A percentile compares a stretch with the other conserved stretches of the same genome.
These are phyloP conservation scores for Heliconius hortense DNA, from an alignment of 2,888 invertebrate species.

Conservation along the genomic window DNA sequence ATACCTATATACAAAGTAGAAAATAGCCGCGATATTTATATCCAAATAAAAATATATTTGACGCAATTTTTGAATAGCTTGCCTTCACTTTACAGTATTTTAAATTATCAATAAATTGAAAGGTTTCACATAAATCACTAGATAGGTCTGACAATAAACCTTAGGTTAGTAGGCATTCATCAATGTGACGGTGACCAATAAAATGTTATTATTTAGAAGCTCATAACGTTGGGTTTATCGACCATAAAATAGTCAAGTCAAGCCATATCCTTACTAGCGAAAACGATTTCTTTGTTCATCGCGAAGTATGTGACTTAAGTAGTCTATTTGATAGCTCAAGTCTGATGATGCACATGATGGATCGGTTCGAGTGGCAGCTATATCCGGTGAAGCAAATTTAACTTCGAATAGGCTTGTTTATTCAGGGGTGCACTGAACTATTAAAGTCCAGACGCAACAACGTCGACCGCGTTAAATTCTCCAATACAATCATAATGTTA, in stretches of 20 bases:
- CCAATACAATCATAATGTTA: conserved; percentile 78
- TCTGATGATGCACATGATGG: conserved; percentile 63
- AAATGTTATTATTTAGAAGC: conserved; percentile 78
- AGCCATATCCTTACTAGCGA: conserved; percentile 57
- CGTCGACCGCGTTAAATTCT: conserved; percentile 77
- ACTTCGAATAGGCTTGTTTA: conserved; percentile 77
- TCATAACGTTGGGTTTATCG: conserved; percentile 77
- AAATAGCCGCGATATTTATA: not conserved
- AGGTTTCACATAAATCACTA: conserved; percentile 65
- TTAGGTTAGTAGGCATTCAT: conserved; percentile 64
- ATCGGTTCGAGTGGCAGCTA: conserved; percentile 75
- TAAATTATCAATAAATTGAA: conserved; percentile 72
- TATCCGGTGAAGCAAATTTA: conserved; percentile 81
- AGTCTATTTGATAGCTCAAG: conserved; percentile 57
- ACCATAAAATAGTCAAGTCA: conserved; percentile 67
- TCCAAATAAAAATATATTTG: conserved; percentile 5
- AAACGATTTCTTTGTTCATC: conserved; percentile 55
- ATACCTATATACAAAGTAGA: not conserved
- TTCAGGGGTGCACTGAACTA: conserved; percentile 80
- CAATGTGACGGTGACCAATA: conserved; percentile 68
- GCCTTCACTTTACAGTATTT: conserved; percentile 42
- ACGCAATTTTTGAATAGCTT: conserved; percentile 22
- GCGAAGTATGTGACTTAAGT: conserved; percentile 45
- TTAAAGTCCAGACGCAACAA: conserved; percentile 73
- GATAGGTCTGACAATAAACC: conserved; percentile 67